phyloP scores from a whole-genome alignment of 2,113 vertebrate species.

The Crotalus tigris region DNA sequence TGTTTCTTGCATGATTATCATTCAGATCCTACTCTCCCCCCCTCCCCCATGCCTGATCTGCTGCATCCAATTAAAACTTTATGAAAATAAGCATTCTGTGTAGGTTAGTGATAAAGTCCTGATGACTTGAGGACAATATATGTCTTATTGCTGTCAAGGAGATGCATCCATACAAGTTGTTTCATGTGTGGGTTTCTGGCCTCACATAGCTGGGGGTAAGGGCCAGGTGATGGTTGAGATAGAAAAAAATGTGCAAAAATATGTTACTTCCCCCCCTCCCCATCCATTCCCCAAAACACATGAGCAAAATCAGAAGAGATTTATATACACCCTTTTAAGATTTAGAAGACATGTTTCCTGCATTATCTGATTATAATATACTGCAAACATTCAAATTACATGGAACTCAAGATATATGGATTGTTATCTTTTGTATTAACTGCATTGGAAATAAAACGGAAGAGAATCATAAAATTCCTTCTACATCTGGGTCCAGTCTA shows the following conservation, averaged over 20 bases:
- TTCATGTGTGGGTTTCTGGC: background rate
- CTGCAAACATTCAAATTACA: background rate
- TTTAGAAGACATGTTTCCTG: background rate
- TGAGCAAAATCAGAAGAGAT: slow-evolving; percentile 28
- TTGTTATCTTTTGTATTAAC: background rate
- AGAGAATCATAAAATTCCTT: background rate
- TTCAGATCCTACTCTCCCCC: background rate
- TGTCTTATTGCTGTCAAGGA: background rate
- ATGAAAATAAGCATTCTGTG: background rate
- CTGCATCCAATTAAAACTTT: background rate
- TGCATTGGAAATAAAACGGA: background rate
- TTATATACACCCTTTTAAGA: background rate
- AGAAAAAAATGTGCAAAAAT: slow-evolving; percentile 39
- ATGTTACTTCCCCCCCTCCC: slow-evolving; percentile 28
- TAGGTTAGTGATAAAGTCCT: background rate
- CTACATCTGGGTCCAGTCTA: background rate
- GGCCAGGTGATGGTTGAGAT: slow-evolving; percentile 5
- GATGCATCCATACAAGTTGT: background rate
- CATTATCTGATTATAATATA: background rate
- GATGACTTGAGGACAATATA: slow-evolving; percentile 1
- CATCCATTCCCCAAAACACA: slow-evolving; percentile 9
- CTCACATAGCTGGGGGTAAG: slow-evolving; percentile 14
- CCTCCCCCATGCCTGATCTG: background rate
- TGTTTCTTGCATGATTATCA: background rate
- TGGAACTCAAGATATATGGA: background rate